Evolutionary conservation across 2,113 vertebrate genomes (phyloP).

Genomic region (Mesembrinibis cayennensis): DNA sequence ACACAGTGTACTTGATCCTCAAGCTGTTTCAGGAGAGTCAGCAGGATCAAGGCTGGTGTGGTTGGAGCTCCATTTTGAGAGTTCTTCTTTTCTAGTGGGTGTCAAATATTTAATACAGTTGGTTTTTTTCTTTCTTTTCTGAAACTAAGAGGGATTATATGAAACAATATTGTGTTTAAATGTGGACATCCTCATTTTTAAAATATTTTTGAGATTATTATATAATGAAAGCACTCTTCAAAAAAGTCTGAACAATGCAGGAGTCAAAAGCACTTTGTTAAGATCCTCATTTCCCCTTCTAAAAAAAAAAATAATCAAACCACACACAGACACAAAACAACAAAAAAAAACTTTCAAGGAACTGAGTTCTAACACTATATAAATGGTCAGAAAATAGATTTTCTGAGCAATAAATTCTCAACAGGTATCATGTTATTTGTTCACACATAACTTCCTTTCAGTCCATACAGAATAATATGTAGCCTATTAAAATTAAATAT

Average conservation of each 20-base stretch:
- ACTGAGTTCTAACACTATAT: neutral
- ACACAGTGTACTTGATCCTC: neutral
- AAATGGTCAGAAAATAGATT: neutral
- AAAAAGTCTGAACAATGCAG: neutral
- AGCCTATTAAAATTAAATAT: neutral
- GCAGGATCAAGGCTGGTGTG: fast-evolving
- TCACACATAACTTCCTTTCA: neutral
- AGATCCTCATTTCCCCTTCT: neutral
- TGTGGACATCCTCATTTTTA: fast-evolving
- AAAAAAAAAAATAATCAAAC: neutral
- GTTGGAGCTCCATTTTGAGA: neutral
- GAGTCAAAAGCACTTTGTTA: neutral
- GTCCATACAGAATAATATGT: neutral
- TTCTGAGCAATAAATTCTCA: neutral
- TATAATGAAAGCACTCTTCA: neutral
- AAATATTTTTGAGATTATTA: neutral
- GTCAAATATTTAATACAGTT: neutral
- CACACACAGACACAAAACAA: neutral
- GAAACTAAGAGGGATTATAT: neutral
- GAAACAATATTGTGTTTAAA: neutral
- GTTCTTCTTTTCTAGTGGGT: neutral
- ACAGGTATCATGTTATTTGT: fast-evolving
- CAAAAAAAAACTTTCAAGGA: neutral
- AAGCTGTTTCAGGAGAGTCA: neutral
- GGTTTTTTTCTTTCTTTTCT: neutral